Evolutionary conservation across 1,140 invertebrate species (phyloP), one percentile per base, ranked within the genome.

Genomic region (Ceratina australensis): DNA sequence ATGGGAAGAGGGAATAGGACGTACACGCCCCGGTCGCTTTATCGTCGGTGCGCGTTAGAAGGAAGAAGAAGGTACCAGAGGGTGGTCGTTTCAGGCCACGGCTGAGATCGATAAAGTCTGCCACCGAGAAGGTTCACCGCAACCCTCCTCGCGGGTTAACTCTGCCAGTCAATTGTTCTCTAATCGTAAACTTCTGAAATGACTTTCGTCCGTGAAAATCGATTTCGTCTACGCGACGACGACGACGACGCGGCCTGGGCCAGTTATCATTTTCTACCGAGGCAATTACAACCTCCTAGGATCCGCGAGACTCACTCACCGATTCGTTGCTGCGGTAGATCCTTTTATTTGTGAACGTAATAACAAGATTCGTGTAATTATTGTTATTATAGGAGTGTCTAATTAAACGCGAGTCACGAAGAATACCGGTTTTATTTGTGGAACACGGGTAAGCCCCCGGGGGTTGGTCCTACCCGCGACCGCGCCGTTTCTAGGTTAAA

Each of bases 131-230:
- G 80, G 65, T 81, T 81, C 82, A 81, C 73, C 83, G 73, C 79
- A 72, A 61, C 78, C 74, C 73, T 74, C 73, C 77, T 69, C 74
- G 78, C 56, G 42, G 72, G 75, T 82, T 80, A 82, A 79, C 84
- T 85, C 83, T 26, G 49, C 80, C 72, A 85, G 83, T 85, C 84
- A 80, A 85, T 85, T 85, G 83, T 82, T 85, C 84, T 85, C 83
- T 82, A 85, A 85, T 85, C 84, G 83, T 85, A 85, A 85, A 85
- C 83, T 85, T 63, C 83, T 82, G 72, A 54, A 85, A 85, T 78
- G 64, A 76, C 72, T 73, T 67, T 68, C 75, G 79, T 74, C 47
- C 69, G 56, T 74, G 63, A 85, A 81, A 81, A 84, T 85, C 83
- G 79, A 85, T 16, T 54, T 54, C 52, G 52, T 54, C n/a, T 54